Base-by-base conservation (phyloP, 2,797 vertebrate species). In the Notoglanidium macrostoma region DNA sequence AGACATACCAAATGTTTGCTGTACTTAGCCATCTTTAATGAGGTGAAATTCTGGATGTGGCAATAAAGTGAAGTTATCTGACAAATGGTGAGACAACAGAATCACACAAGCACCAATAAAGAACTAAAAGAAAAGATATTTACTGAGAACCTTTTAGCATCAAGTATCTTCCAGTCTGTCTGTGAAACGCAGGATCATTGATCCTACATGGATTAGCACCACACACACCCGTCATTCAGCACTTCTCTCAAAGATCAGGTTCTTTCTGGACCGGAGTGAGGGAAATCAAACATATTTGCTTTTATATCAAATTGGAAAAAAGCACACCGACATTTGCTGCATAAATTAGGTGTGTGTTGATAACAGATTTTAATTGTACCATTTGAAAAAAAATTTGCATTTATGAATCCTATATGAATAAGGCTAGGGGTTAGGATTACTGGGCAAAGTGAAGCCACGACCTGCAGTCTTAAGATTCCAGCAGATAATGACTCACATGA, bases 11-110 rank as follows among this genome's bases (percentile, higher is more conserved):
- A 35, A 63, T 59, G 4, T 79, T 61, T 1, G 21, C 57, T 12
- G 76, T 21, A 83, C 17, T 67, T 67, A 55, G 35, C 51, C n/a
- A 63, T 83, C 61, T 90, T 91, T 91, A 90, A 90, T 91, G 61
- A 86, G 86, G 86, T 67, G 44, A 88, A 88, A 89, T 87, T 88
- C 85, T 88, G 88, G 85, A 85, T 82, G 86, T 84, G 86, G 83
- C 83, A 87, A 72, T 83, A 86, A 44, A 88, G 11, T 51, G 49
- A 88, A 90, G 87, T 74, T 61, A 84, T 84, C 79, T 57, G 32
- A 79, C 81, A 85, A 61, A 76, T 63, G 26, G 10, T 79, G 54
- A 40, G 19, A 86, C 81, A 88, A 87, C 55, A 72, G 73, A 87
- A 88, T 86, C 67, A 86, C 87, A 89, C 32, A 85, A 88, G 85